phyloP scores from a whole-genome alignment of 2,113 vertebrate genomes.

The Psilopogon haemacephalus region DNA sequence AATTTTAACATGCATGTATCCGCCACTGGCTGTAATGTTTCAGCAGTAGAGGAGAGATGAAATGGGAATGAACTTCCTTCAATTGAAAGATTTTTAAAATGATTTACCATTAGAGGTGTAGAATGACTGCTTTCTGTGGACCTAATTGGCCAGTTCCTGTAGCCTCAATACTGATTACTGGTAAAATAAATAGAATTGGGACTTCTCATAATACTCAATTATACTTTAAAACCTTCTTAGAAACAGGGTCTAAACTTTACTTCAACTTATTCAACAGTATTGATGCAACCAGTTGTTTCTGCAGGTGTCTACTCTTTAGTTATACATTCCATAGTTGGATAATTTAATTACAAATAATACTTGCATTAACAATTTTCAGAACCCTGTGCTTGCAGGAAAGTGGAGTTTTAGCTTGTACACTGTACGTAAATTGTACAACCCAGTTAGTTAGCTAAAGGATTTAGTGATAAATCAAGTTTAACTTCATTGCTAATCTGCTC shows the following conservation, averaged over 20 bases:
- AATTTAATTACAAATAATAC: conserved; percentile 63
- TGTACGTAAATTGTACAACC: conserved; percentile 65
- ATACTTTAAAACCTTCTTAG: conserved; percentile 66
- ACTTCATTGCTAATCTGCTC: conserved; percentile 64
- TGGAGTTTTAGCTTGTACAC: conserved; percentile 61
- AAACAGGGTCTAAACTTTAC: conserved; percentile 62
- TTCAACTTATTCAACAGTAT: conserved; percentile 71
- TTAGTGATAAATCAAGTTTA: conserved; percentile 67
- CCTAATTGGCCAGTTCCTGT: conserved; percentile 67
- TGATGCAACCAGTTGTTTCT: conserved; percentile 69
- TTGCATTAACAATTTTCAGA: conserved; percentile 61
- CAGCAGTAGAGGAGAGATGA: conserved; percentile 71
- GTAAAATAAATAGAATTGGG: conserved; percentile 58
- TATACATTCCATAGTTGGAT: conserved; percentile 78
- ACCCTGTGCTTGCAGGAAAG: conserved; percentile 40
- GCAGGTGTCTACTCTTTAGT: conserved; percentile 68
- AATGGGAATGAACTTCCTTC: conserved; percentile 63
- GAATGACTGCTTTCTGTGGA: conserved; percentile 54
- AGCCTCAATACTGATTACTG: conserved; percentile 60
- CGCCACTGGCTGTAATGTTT: conserved; percentile 85
- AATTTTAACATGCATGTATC: conserved; percentile 88
- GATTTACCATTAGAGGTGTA: conserved; percentile 42
- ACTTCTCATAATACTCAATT: conserved; percentile 37
- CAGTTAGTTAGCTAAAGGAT: conserved; percentile 54
- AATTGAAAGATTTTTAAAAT: conserved; percentile 58